Evolutionary conservation across 2,797 vertebrate species (phyloP), one percentile per base, ranked within the genome.

Genomic region (Phrynocephalus vlangalii): DNA sequence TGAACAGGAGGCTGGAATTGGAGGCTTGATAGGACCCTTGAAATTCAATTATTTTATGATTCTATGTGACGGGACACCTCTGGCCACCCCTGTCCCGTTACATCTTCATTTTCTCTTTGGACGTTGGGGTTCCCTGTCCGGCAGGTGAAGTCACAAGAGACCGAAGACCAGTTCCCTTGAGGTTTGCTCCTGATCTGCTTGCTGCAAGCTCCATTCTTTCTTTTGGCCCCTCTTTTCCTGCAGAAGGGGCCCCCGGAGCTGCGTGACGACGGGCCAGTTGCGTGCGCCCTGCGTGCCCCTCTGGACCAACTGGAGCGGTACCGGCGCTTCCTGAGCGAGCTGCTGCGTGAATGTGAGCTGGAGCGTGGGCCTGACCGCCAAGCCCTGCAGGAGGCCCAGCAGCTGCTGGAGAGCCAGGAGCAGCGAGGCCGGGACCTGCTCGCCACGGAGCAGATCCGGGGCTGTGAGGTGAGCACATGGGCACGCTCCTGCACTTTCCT

Each of bases 361-460:
- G 97, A 98, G 2, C 90, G 30, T 1, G 92, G 89, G 60, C 94
- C 95, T 8, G 95, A 96, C 84, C 94, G 95, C 52, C 95, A 95
- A 85, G 92, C 95, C 50, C 94, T 96, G 2, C 97, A 97, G 91
- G 97, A 97, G 60, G 97, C 98, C 80, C 94, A 98, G 90, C 97
- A 97, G 86, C 94, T 98, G 93, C 96, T 99, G 66, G 96, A 94
- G 90, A 97, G 97, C 86, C 97, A 96, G 93, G 97, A 98, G 94
- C 96, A 94, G 38, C 97, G 97, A 44, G 98, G 98, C 91, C 96
- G 98, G 93, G 97, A 98, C 95, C 97, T 99, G 90, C 92, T 98
- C 87, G 98, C 98, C 67, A 98, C 97, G 66, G 98, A 98, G 96
- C 97, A 98, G n/a, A 98, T 99, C 92, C 95, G 95, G 28, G 98